These are phyloP conservation scores for Centropus unirufus DNA, from an alignment of 2,113 vertebrate species.

Conservation along the genomic window DNA sequence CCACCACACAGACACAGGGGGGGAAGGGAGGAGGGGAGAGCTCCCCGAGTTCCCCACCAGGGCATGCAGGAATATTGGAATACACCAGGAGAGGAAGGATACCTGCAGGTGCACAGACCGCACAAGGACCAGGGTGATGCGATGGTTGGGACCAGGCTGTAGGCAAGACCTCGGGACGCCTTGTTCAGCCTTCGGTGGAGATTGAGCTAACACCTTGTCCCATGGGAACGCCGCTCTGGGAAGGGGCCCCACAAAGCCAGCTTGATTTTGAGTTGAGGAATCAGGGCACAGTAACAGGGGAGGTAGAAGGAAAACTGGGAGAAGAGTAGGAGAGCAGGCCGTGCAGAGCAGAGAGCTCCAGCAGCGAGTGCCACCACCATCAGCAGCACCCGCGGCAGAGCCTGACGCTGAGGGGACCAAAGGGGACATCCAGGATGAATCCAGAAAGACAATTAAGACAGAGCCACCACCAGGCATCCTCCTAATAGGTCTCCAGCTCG, in stretches of 20 bases:
- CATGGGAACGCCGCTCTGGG: neutral
- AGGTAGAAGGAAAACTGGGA: neutral
- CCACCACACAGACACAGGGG: neutral
- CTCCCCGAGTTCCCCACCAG: rapidly evolving
- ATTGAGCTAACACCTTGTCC: neutral
- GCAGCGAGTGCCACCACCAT: neutral
- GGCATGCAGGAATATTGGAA: neutral
- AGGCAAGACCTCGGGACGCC: neutral
- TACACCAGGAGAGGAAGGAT: neutral
- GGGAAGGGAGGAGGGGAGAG: neutral
- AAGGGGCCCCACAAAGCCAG: neutral
- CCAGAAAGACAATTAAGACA: neutral
- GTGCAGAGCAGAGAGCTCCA: neutral
- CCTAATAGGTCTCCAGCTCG: neutral
- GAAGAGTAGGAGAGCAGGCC: neutral
- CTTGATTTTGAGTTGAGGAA: neutral
- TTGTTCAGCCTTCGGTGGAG: neutral
- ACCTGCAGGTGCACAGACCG: rapidly evolving
- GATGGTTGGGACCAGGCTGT: neutral
- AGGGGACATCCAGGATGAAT: neutral
- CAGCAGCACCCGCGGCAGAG: neutral
- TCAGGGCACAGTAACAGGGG: neutral
- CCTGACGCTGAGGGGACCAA: rapidly evolving
- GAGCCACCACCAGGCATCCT: neutral
- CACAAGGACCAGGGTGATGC: neutral